Conservation (phyloP, 2,113 vertebrate species). For the Cyanoramphus novaezelandiae region DNA sequence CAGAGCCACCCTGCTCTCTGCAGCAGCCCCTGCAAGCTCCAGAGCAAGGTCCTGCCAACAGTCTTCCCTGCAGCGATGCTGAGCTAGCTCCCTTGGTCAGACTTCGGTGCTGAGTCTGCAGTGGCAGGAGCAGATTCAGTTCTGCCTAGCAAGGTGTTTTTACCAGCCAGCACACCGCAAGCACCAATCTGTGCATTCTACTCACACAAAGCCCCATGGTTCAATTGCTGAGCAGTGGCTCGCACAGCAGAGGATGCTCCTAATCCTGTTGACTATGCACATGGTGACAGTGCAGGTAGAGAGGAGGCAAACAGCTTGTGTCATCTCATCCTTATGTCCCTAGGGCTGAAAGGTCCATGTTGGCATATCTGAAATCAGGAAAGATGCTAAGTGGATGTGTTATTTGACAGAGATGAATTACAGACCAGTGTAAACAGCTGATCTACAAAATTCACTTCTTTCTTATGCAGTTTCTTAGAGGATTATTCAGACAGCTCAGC, state of each 20-base stretch:
- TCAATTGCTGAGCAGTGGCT: background rate
- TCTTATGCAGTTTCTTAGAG: background rate
- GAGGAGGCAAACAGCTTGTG: background rate
- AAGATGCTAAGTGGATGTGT: background rate
- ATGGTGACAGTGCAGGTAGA: background rate
- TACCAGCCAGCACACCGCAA: rapidly evolving
- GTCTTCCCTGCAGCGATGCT: background rate
- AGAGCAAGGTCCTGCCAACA: background rate
- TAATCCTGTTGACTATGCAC: background rate
- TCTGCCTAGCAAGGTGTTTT: background rate
- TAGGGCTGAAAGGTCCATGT: background rate
- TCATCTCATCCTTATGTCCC: background rate
- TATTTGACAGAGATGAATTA: background rate
- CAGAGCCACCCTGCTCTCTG: background rate
- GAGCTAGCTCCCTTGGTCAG: background rate
- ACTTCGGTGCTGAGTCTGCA: background rate
- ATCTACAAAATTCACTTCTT: background rate
- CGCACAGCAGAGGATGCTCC: background rate
- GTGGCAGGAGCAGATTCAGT: background rate
- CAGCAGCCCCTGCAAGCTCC: background rate
- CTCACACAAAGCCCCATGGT: background rate
- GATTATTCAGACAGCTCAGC: background rate
- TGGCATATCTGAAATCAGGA: background rate
- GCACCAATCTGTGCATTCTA: background rate
- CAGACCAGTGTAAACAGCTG: background rate